A percentile compares a stretch with the other conserved stretches of the same genome.
Conservation (phyloP, 2,797 vertebrate genomes). For the Furcifer pardalis region DNA sequence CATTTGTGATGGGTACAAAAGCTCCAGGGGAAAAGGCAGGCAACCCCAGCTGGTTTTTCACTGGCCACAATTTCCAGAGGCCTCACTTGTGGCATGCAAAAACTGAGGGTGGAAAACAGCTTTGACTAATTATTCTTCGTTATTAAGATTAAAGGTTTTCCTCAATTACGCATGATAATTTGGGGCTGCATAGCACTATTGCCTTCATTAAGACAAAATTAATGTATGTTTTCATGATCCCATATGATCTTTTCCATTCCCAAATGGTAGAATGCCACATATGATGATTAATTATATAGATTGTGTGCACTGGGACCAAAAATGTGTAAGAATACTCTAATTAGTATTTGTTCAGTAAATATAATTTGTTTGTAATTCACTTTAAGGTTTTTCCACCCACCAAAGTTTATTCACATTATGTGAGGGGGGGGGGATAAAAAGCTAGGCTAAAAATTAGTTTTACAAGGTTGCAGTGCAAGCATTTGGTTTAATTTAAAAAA, state of each 20-base stretch:
- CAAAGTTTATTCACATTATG: not conserved
- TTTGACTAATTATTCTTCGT: not conserved
- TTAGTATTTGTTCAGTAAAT: not conserved
- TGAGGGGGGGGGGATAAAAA: not conserved
- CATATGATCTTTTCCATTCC: not conserved
- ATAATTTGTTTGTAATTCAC: slow-evolving; percentile 3
- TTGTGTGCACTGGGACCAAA: not conserved
- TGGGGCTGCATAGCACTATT: not conserved
- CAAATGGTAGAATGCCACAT: not conserved
- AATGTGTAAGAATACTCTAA: not conserved
- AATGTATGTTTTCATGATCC: not conserved
- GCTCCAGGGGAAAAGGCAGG: not conserved
- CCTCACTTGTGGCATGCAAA: not conserved
- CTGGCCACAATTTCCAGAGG: not conserved
- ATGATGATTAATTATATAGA: not conserved
- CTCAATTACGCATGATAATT: not conserved
- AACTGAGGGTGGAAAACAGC: not conserved
- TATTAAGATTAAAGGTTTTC: not conserved
- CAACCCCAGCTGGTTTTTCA: not conserved
- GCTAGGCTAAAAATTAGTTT: not conserved
- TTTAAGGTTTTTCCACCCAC: not conserved
- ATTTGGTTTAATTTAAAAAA: slow-evolving; percentile 27
- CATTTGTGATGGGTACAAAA: not conserved
- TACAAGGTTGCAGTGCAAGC: not conserved
- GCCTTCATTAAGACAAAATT: not conserved